These are phyloP conservation scores for Nothocercus nigrocapillus DNA, from an alignment of 2,113 vertebrate species.

Conservation along the genomic window DNA sequence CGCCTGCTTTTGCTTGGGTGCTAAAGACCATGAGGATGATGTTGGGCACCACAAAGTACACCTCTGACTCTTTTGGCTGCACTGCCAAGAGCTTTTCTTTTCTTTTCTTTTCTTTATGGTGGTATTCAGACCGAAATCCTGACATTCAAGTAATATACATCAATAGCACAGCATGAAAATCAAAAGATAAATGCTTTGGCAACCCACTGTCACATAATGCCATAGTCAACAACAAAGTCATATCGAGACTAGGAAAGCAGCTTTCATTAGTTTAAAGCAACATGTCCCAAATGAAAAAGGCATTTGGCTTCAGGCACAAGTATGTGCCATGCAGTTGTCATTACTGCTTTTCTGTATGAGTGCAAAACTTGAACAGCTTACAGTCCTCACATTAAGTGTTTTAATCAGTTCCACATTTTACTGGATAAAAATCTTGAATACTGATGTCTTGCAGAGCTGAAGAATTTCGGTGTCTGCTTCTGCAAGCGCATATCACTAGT, in stretches of 20 bases:
- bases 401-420: background rate
- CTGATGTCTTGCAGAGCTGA: background rate
- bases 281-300: background rate
- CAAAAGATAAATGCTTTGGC: background rate
- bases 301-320: background rate
- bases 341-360: background rate
- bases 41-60: background rate
- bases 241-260: background rate
- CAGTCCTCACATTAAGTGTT: background rate
- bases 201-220: background rate
- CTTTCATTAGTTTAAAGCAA: background rate
- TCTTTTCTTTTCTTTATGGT: background rate
- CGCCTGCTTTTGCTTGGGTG: background rate
- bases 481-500: background rate
- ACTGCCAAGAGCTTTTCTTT: background rate
- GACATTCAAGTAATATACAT: accelerated
- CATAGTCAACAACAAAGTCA: background rate
- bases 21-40: accelerated
- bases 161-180: background rate
- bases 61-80: background rate
- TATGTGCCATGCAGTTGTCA: background rate
- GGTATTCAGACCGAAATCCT: background rate
- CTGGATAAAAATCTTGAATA: background rate
- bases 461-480: background rate
- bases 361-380: background rate